Evolutionary conservation across 2,797 vertebrate species (phyloP), one percentile per base, ranked within the genome.

Genomic region (Sternarchorhynchus goeldii): DNA sequence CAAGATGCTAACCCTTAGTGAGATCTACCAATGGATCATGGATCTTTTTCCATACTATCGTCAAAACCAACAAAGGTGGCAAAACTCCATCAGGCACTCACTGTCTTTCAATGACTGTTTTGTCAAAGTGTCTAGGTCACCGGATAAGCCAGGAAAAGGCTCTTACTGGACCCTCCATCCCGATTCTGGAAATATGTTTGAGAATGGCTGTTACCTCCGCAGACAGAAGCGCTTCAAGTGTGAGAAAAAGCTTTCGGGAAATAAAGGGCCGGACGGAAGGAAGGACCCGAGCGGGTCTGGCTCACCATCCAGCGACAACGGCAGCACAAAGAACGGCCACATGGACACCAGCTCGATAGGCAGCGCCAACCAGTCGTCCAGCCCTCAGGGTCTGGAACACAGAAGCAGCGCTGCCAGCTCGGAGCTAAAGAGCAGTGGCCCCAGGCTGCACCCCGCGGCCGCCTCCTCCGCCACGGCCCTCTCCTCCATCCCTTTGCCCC

Each of bases 21-120:
- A 99, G 90, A 99, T 99, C 91, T 98, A 99, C 90, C 96, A 98
- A 88, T 98, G 97, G 97, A 99, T 99, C 93, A 98, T 98, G 97
- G 97, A 99, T 90, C 93, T 98, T 45, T 99, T 98, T 81, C 97
- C 97, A 0, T 99, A 92, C 70, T 99, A 99, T 89, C 92, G 97
- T 0, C 96, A 99, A 89, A 98, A 99, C 90, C 97, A 98, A 88
- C 97, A 99, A 86, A 94, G 97, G 79, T 98, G 97, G 97, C 97
- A 99, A 91, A 98, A 99, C 92, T 97, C 96, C 87, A 99, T 99
- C 87, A 94, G 97, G 3, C 97, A 98, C 89, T 98, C 97, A 0
- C 93, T 99, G n/a, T 98, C 96, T 64, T 98, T 99, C 90, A 99
- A 99, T 81, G 97, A 99, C 91, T 99, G 97, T 87, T 98, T 99